Evolutionary conservation across 2,797 vertebrate genomes (phyloP).

Genomic region (Liasis olivaceus): DNA sequence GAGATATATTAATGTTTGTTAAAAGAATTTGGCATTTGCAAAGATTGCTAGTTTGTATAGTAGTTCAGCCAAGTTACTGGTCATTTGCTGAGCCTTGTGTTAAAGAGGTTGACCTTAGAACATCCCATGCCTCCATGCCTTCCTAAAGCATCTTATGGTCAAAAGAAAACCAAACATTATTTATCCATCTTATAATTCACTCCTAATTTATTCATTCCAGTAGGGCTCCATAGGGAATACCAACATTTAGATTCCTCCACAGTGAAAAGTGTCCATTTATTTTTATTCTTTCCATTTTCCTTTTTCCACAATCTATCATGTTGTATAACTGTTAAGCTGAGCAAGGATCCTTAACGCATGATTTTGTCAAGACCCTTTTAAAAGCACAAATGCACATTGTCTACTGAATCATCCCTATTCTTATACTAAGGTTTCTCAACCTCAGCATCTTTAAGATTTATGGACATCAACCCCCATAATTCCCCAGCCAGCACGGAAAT

Average conservation of each 20-base stretch:
- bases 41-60: background rate
- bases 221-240: too few relatives aligned
- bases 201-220: too few relatives aligned
- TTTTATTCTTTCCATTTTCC: too few relatives aligned
- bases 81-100: background rate
- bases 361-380: too few relatives aligned
- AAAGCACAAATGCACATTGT: too few relatives aligned
- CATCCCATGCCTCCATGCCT: background rate
- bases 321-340: too few relatives aligned
- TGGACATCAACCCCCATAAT: background rate
- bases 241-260: too few relatives aligned
- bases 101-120: background rate
- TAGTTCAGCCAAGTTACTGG: background rate
- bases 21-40: background rate
- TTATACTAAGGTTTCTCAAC: background rate
- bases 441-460: background rate
- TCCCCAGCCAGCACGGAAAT: background rate
- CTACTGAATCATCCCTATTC: too few relatives aligned
- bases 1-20: background rate
- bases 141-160: background rate
- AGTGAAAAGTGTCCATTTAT: too few relatives aligned
- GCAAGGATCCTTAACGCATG: too few relatives aligned
- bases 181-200: too few relatives aligned
- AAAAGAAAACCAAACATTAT: background rate
- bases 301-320: too few relatives aligned